phyloP scores from a whole-genome alignment of 2,113 vertebrate species.

The Tychaedon coryphoeus region DNA sequence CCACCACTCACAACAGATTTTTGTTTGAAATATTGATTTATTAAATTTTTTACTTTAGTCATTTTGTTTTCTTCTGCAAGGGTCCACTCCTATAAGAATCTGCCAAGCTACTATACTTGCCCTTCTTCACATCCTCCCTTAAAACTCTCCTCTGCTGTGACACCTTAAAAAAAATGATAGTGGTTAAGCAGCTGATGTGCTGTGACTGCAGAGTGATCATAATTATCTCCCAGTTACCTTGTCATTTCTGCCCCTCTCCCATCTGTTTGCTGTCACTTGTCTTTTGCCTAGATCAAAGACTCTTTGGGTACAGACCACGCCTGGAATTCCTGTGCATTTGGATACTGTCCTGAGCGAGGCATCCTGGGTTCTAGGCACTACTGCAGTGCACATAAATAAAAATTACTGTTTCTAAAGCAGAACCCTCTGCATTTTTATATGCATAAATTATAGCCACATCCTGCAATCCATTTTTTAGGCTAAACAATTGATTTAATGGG shows the following conservation, averaged over 20 bases:
- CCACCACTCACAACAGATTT: background rate
- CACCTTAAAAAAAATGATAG: conserved; percentile 49
- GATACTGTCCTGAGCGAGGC: background rate
- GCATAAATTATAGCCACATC: conserved; percentile 40
- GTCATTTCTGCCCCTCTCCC: conserved; percentile 57
- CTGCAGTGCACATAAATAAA: background rate
- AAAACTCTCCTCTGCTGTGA: conserved; percentile 39
- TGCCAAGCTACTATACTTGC: background rate
- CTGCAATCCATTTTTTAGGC: conserved; percentile 44
- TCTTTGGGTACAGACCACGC: background rate
- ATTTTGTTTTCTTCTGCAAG: background rate
- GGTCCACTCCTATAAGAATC: background rate
- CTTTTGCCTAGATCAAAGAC: conserved; percentile 33
- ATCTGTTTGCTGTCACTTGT: conserved; percentile 54
- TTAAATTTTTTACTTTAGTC: background rate
- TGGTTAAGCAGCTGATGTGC: conserved; percentile 59
- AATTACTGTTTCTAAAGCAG: conserved; percentile 1
- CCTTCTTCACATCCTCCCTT: conserved; percentile 34
- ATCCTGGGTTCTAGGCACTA: background rate
- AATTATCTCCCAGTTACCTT: conserved; percentile 60
- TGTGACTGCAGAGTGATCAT: conserved; percentile 55
- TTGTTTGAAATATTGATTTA: background rate
- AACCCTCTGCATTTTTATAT: background rate
- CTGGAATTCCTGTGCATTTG: background rate
- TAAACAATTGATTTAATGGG: conserved; percentile 41